Evolutionary conservation across 1,140 invertebrate species (phyloP).

Genomic region (Gonioctena quinquepunctata): DNA sequence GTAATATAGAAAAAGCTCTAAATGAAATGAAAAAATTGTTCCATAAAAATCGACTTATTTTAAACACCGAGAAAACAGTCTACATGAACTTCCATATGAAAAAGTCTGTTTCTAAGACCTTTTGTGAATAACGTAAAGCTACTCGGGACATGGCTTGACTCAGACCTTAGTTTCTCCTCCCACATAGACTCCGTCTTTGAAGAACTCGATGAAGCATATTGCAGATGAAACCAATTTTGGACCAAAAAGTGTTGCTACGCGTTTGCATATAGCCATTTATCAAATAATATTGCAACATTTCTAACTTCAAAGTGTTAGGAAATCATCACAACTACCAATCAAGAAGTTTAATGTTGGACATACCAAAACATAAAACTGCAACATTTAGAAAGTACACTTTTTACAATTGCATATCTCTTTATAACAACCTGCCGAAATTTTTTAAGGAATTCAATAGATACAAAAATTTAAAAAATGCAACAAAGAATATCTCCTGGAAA

Average conservation of each 20-base stretch:
- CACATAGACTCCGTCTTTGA: background rate
- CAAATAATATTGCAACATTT: no score
- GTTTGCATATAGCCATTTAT: background rate
- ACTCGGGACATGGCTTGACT: conserved; percentile 1
- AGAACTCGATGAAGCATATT: background rate
- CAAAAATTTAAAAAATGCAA: no score
- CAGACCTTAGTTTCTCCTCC: background rate
- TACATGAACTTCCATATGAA: background rate
- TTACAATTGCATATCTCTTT: no score
- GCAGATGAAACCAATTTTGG: background rate
- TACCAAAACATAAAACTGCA: no score
- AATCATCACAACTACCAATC: no score
- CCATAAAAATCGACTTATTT: background rate
- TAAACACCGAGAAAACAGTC: background rate
- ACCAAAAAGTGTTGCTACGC: background rate
- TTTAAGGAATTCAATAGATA: no score
- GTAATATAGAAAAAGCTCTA: background rate
- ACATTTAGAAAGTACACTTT: no score
- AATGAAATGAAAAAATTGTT: background rate
- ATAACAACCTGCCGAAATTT: no score
- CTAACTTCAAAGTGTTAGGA: no score
- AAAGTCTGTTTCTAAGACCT: background rate
- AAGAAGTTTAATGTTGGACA: no score
- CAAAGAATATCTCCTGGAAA: no score
- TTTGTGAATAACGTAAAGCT: background rate